Evolutionary conservation across 2,797 vertebrate species (phyloP).

Genomic region (Gallinago nigripennis): DNA sequence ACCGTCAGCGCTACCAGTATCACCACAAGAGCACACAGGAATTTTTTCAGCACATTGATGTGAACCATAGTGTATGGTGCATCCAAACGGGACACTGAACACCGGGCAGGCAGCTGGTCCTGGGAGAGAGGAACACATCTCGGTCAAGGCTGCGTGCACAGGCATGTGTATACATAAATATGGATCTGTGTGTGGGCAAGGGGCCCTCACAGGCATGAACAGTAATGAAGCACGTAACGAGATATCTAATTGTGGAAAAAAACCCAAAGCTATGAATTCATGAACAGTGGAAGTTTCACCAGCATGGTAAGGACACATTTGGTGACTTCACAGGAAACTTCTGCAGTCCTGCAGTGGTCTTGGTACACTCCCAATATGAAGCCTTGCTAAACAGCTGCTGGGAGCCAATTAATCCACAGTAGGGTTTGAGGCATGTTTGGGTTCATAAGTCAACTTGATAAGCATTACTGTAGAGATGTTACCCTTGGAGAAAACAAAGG

Average conservation of each 20-base stretch:
- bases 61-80: slow-evolving; percentile 75
- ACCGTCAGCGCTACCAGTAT: slow-evolving; percentile 70
- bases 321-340: not conserved
- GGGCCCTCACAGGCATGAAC: not conserved
- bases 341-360: not conserved
- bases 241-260: not conserved
- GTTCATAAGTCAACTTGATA: not conserved
- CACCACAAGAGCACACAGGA: slow-evolving; percentile 60
- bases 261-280: not conserved
- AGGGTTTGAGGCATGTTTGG: not conserved
- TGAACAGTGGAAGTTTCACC: not conserved
- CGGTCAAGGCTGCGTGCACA: not conserved
- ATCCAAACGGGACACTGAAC: slow-evolving; percentile 12
- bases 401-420: not conserved
- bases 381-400: not conserved
- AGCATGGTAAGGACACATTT: not conserved
- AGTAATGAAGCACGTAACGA: not conserved
- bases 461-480: not conserved
- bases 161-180: not conserved
- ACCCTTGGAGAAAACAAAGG: not conserved
- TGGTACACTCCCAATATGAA: not conserved
- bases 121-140: slow-evolving; percentile 33
- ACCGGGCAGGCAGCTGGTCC: slow-evolving; percentile 42
- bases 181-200: not conserved
- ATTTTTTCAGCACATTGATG: slow-evolving; percentile 74